These are phyloP conservation scores for Ischnura elegans DNA, from an alignment of 2,888 invertebrate species.

Conservation along the genomic window DNA sequence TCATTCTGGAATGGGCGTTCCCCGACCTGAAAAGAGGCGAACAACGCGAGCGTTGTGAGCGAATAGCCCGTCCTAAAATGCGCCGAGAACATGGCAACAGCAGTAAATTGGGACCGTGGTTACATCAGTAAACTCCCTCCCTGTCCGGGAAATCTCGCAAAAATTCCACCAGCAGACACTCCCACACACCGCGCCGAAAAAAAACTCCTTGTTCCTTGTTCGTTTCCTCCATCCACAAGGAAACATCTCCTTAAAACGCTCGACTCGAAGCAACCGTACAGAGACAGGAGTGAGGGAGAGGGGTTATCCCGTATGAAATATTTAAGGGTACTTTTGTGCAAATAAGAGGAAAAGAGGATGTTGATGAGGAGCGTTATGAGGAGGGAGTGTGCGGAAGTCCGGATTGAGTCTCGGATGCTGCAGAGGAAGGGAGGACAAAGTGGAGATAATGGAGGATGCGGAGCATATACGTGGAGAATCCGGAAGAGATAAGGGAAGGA, in stretches of 20 bases:
- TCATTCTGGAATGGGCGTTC: neutral
- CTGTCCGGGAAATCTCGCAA: too few species aligned
- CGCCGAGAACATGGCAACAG: neutral
- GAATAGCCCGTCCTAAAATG: neutral
- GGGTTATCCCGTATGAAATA: neutral
- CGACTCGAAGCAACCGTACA: neutral
- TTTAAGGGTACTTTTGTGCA: constrained; percentile 20
- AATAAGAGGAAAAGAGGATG: neutral
- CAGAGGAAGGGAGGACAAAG: too few species aligned
- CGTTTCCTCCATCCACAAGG: too few species aligned
- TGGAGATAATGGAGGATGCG: too few species aligned
- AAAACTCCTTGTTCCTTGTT: neutral
- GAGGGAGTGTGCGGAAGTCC: neutral
- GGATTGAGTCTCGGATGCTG: neutral
- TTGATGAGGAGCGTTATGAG: constrained; percentile 1
- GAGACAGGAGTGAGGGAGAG: neutral
- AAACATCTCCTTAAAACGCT: neutral
- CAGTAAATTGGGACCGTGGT: constrained; percentile 26
- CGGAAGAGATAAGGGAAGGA: too few species aligned
- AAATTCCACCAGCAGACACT: neutral
- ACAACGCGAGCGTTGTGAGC: neutral
- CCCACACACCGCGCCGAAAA: neutral
- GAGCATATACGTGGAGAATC: too few species aligned
- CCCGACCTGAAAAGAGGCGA: neutral
- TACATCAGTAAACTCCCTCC: neutral